Percentiles rank a stretch among this genome's conserved stretches.
Conservation (phyloP, 2,797 vertebrate species). For the Pangasius macronema region DNA sequence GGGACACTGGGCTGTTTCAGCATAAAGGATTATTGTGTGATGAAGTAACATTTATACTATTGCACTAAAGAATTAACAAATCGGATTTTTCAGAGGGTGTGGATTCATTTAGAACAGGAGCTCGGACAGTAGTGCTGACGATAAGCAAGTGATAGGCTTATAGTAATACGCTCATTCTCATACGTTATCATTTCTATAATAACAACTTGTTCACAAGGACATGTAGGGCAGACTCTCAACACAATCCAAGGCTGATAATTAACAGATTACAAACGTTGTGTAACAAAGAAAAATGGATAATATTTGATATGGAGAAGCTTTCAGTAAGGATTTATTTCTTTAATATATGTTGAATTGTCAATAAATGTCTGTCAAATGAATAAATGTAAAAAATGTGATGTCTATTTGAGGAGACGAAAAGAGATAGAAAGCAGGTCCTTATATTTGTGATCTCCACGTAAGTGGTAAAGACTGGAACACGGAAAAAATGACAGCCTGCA, state of each 20-base stretch:
- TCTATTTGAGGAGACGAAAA: background rate
- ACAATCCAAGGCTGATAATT: background rate
- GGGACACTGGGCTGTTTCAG: background rate
- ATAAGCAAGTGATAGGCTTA: background rate
- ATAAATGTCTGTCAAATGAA: background rate
- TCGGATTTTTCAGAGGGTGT: background rate
- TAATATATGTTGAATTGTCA: background rate
- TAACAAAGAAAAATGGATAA: background rate
- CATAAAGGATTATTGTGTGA: background rate
- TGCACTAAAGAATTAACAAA: background rate
- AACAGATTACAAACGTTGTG: background rate
- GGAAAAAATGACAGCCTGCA: background rate
- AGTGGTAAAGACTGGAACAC: background rate
- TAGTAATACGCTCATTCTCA: background rate
- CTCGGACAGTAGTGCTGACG: background rate
- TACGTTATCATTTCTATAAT: background rate
- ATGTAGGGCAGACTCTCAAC: background rate
- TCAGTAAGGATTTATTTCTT: background rate
- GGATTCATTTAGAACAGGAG: background rate
- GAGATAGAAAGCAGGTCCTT: background rate
- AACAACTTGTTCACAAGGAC: background rate
- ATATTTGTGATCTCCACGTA: background rate
- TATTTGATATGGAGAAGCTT: background rate
- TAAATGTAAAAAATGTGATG: background rate
- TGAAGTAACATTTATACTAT: background rate